A percentile compares a stretch with the other conserved stretches of the same genome.
phyloP scores from a whole-genome alignment of 2,888 invertebrate genomes.

The Lepetodrilus schrolli region DNA sequence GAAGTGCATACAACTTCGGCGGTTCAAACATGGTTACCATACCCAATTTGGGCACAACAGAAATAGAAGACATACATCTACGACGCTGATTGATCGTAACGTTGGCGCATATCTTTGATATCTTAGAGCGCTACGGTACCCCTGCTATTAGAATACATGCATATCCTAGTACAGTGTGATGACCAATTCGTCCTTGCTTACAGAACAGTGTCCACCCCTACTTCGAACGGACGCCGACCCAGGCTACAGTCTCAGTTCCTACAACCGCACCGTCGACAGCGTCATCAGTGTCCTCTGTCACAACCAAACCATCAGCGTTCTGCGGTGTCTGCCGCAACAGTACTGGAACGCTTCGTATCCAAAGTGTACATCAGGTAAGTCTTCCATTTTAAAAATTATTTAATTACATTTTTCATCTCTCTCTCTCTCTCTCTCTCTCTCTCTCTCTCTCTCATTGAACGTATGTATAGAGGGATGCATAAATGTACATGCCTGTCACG shows the following conservation, averaged over 20 bases:
- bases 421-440: too few relatives aligned
- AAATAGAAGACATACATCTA: too few relatives aligned
- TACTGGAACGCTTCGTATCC: slow-evolving; percentile 27
- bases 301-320: slow-evolving; percentile 26
- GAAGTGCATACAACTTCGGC: too few relatives aligned
- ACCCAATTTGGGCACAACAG: too few relatives aligned
- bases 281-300: slow-evolving; percentile 24
- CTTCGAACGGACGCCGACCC: neutral
- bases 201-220: slow-evolving; percentile 26
- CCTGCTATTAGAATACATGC: neutral
- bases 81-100: neutral
- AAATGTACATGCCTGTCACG: too few relatives aligned
- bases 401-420: too few relatives aligned
- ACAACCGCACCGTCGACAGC: slow-evolving; percentile 1
- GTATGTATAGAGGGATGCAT: too few relatives aligned
- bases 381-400: too few relatives aligned
- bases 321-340: slow-evolving; percentile 6
- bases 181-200: neutral
- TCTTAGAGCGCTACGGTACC: neutral
- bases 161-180: neutral
- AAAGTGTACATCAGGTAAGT: slow-evolving; percentile 26
- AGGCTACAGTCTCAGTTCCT: neutral
- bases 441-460: neutral
- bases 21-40: too few relatives aligned
- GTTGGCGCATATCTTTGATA: neutral